Conservation (phyloP, 2,113 vertebrate species). For the Mastomys natalensis region DNA sequence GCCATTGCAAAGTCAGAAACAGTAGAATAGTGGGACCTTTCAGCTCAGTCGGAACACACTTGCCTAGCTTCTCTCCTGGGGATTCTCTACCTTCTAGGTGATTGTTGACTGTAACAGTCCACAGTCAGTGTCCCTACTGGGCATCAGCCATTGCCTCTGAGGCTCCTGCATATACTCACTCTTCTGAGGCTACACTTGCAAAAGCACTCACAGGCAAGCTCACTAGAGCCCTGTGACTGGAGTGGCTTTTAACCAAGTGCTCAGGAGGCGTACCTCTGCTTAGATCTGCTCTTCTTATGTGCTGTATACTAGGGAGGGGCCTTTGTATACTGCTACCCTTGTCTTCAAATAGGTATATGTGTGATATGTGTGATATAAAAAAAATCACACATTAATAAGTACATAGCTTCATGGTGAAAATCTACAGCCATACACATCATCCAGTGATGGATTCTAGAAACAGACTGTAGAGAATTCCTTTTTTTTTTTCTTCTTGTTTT, state of each 20-base stretch:
- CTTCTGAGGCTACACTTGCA: background rate
- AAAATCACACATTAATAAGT: background rate
- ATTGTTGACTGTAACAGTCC: background rate
- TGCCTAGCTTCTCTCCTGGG: background rate
- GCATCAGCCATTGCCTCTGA: background rate
- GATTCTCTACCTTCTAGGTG: background rate
- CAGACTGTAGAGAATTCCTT: slow-evolving; percentile 64
- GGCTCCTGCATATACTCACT: background rate
- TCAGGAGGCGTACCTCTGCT: background rate
- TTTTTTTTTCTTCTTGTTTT: slow-evolving; percentile 67
- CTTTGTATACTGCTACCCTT: background rate
- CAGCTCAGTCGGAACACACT: background rate
- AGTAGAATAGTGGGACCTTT: background rate
- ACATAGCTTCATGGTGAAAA: slow-evolving; percentile 7
- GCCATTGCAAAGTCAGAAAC: background rate
- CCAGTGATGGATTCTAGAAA: slow-evolving; percentile 60
- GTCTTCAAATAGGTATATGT: background rate
- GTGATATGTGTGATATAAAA: background rate
- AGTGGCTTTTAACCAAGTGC: slow-evolving; percentile 14
- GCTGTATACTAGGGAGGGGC: slow-evolving; percentile 55
- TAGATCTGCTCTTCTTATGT: background rate
- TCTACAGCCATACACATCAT: slow-evolving; percentile 45
- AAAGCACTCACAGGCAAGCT: background rate
- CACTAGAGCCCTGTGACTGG: background rate
- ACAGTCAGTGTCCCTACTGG: background rate